phyloP scores from a whole-genome alignment of 2,113 vertebrate genomes.

The Cettia cetti region DNA sequence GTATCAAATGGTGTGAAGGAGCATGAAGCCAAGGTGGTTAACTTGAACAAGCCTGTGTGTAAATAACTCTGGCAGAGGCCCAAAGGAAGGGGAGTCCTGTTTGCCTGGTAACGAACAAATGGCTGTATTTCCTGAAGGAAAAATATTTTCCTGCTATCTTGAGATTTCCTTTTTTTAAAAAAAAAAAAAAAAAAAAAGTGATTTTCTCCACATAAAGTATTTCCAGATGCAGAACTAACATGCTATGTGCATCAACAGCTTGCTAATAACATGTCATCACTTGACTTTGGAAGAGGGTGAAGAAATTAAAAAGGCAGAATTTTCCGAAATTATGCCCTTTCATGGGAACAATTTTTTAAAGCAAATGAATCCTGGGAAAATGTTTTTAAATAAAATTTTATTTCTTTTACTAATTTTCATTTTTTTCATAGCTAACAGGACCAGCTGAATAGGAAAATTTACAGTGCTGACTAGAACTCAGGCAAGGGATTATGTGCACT shows the following conservation, averaged over 20 bases:
- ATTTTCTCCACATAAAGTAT: conserved; percentile 34
- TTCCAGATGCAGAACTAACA: conserved; percentile 53
- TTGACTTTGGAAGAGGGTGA: conserved; percentile 25
- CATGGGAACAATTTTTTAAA: conserved; percentile 63
- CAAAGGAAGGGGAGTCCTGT: not conserved
- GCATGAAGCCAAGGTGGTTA: conserved; percentile 13
- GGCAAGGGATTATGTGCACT: conserved; percentile 40
- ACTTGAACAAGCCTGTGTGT: conserved; percentile 4
- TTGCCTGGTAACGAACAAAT: conserved; percentile 31
- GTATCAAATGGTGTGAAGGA: conserved; percentile 15
- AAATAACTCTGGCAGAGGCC: conserved; percentile 26
- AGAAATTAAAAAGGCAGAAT: conserved; percentile 7
- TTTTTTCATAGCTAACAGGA: conserved; percentile 65
- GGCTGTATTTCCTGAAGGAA: conserved; percentile 29
- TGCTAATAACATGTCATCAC: conserved; percentile 37
- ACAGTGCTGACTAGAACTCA: conserved; percentile 36
- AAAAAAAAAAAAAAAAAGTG: not conserved
- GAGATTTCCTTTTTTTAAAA: not conserved
- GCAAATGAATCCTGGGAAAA: conserved; percentile 36
- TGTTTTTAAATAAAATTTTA: conserved; percentile 40
- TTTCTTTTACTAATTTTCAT: conserved; percentile 50
- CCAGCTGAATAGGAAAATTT: conserved; percentile 49
- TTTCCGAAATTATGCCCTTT: conserved; percentile 62
- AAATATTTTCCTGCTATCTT: conserved; percentile 1
- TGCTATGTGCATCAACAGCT: conserved; percentile 32